Evolutionary conservation across 1,140 invertebrate species (phyloP).

Genomic region (Drosophila jambulina): DNA sequence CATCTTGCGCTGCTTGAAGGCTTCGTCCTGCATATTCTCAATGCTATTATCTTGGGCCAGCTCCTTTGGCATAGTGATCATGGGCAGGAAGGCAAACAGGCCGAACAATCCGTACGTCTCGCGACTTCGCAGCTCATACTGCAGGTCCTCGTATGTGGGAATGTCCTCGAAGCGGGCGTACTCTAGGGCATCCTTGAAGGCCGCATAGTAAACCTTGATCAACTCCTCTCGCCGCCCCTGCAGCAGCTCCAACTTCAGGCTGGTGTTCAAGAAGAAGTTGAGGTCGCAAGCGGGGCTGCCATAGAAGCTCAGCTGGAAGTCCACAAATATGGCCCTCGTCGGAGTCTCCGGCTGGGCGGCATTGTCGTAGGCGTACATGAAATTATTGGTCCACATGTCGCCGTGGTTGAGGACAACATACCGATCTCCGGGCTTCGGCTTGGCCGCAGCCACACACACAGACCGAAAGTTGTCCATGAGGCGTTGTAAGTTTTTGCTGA

Average conservation of each 20-base stretch:
- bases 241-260: conserved; percentile 65
- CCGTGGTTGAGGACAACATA: conserved; percentile 88
- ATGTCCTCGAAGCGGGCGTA: conserved; percentile 81
- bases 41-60: conserved; percentile 66
- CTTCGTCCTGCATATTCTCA: conserved; percentile 67
- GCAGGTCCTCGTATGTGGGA: conserved; percentile 84
- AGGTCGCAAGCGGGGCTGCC: conserved; percentile 79
- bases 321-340: conserved; percentile 86
- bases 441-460: conserved; percentile 68
- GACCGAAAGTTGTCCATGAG: conserved; percentile 85
- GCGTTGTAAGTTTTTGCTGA: conserved; percentile 72
- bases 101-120: conserved; percentile 76
- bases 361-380: conserved; percentile 87
- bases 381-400: conserved; percentile 89
- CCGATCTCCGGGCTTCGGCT: conserved; percentile 55
- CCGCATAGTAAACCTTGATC: conserved; percentile 72
- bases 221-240: conserved; percentile 79
- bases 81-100: conserved; percentile 71
- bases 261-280: conserved; percentile 80
- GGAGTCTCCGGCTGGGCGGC: conserved; percentile 80
- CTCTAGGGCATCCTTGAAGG: conserved; percentile 78
- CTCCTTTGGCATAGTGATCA: conserved; percentile 72
- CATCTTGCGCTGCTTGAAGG: conserved; percentile 56
- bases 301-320: conserved; percentile 77
- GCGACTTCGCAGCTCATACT: conserved; percentile 69